phyloP scores from a whole-genome alignment of 2,888 invertebrate genomes.

The Plebejus melissa region DNA sequence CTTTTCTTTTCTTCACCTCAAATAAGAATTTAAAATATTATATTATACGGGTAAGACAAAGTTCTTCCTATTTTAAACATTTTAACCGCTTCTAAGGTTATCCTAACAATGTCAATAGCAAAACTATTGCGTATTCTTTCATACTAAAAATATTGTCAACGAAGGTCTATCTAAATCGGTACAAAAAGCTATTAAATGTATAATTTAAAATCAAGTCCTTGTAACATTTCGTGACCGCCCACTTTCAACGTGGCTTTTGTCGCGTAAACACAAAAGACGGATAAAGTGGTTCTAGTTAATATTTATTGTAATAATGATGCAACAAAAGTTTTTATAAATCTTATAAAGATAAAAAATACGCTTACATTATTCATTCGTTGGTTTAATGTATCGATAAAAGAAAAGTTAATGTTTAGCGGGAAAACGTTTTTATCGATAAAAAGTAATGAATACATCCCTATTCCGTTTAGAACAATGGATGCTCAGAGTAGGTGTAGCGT shows the following conservation, averaged over 20 bases:
- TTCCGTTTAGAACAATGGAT: conserved; percentile 58
- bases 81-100: background rate
- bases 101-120: conserved; percentile 22
- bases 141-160: conserved; percentile 24
- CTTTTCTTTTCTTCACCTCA: too few species aligned
- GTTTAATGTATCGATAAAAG: background rate
- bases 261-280: conserved; percentile 37
- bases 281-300: conserved; percentile 17
- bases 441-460: conserved; percentile 45
- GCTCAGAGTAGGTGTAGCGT: conserved; percentile 61
- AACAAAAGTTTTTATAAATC: background rate
- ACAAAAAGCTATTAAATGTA: conserved; percentile 32
- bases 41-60: too few species aligned
- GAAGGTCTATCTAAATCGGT: conserved; percentile 26
- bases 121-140: conserved; percentile 16
- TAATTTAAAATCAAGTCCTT: conserved; percentile 48
- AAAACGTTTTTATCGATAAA: conserved; percentile 40
- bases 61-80: background rate
- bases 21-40: too few species aligned
- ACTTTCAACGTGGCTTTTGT: conserved; percentile 54
- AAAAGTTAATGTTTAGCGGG: too few species aligned
- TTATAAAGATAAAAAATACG: background rate
- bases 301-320: background rate
- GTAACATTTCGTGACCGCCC: conserved; percentile 57
- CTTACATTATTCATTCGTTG: background rate